Evolutionary conservation across 2,888 invertebrate species (phyloP).

Genomic region (Odontocerum albicorne): DNA sequence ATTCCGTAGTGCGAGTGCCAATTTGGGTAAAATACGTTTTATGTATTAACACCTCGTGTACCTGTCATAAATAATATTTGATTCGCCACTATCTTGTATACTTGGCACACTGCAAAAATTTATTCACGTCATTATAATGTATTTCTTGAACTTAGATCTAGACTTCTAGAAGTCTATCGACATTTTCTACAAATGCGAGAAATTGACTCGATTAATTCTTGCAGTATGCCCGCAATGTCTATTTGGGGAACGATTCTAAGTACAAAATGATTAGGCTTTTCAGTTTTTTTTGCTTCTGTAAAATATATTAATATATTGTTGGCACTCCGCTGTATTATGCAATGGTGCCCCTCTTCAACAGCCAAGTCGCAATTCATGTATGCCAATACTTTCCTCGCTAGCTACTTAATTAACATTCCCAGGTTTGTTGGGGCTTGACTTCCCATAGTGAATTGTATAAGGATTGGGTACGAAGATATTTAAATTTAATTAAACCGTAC

Average conservation of each 20-base stretch:
- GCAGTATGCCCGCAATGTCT: neutral
- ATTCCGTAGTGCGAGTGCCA: neutral
- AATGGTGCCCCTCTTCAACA: neutral
- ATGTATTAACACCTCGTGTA: slow-evolving; percentile 5
- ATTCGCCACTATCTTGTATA: neutral
- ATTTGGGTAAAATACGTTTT: slow-evolving; percentile 12
- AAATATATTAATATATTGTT: neutral
- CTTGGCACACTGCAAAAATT: no score
- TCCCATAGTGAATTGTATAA: slow-evolving; percentile 35
- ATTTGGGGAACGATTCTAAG: neutral
- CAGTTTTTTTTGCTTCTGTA: neutral
- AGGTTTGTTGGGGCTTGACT: slow-evolving; percentile 27
- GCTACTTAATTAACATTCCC: slow-evolving; percentile 33
- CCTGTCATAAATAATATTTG: neutral
- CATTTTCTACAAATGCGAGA: no score
- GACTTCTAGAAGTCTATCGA: no score
- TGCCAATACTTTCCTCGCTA: slow-evolving; percentile 10
- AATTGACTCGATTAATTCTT: no score
- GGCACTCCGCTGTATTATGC: neutral
- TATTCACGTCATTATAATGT: no score
- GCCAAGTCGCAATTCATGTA: neutral
- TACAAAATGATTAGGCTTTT: neutral
- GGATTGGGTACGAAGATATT: slow-evolving; percentile 31
- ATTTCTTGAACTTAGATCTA: no score
- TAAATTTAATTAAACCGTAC: slow-evolving; percentile 29